Evolutionary conservation across 2,888 invertebrate genomes (phyloP).

Genomic region (Trachelus tabidus): DNA sequence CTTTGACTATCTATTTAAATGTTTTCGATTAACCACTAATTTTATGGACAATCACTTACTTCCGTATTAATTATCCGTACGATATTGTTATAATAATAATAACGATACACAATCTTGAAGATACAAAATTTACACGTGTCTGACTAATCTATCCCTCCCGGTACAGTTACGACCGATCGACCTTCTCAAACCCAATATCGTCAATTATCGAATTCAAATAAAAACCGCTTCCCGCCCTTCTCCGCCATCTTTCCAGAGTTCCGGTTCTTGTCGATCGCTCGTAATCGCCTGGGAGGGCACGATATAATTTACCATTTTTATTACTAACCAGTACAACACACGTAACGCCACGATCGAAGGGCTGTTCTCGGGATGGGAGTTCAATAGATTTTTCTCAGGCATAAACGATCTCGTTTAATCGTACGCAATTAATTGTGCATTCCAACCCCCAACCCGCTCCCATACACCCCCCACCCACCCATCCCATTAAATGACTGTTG

Average conservation of each 20-base stretch:
- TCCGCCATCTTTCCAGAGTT: too few relatives aligned
- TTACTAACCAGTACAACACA: constrained; percentile 56
- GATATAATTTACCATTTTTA: constrained; percentile 44
- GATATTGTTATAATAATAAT: constrained; percentile 22
- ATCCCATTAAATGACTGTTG: background rate
- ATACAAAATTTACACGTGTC: constrained; percentile 60
- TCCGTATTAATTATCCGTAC: constrained; percentile 33
- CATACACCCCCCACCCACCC: too few relatives aligned
- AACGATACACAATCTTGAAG: constrained; percentile 59
- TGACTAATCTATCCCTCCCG: constrained; percentile 15
- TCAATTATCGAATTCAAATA: constrained; percentile 21
- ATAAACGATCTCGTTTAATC: background rate
- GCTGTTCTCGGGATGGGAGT: constrained; percentile 1
- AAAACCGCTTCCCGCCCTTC: constrained; percentile 33
- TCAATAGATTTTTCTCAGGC: background rate
- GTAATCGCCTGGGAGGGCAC: constrained; percentile 11
- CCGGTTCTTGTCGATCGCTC: constrained; percentile 3
- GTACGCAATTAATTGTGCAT: background rate
- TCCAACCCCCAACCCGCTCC: too few relatives aligned
- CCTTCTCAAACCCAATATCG: background rate
- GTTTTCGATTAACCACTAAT: constrained; percentile 51
- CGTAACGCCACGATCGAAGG: constrained; percentile 34
- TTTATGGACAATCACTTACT: constrained; percentile 55
- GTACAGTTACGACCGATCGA: background rate
- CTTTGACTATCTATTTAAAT: constrained; percentile 50